Evolutionary conservation across 2,113 vertebrate species (phyloP).

Genomic region (Epinephelus moara): DNA sequence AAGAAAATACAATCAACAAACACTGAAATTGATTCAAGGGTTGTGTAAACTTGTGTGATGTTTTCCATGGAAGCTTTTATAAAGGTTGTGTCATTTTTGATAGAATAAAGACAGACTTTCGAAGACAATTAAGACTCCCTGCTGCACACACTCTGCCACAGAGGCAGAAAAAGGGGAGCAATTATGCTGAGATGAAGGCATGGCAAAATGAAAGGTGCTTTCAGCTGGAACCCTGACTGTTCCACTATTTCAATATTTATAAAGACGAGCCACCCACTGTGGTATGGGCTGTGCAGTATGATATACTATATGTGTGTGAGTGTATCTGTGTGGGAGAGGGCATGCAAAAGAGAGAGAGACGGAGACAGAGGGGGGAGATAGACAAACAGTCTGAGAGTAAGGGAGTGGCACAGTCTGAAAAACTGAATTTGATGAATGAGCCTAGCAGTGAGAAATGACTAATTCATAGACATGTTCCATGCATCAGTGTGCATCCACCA

Average conservation of each 20-base stretch:
- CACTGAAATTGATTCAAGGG: conserved; percentile 13
- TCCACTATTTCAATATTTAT: conserved; percentile 84
- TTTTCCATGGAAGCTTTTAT: conserved; percentile 58
- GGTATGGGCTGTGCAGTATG: conserved; percentile 57
- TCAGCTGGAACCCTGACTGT: conserved; percentile 82
- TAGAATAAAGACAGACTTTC: conserved; percentile 70
- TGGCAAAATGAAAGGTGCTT: conserved; percentile 83
- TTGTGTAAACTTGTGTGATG: conserved; percentile 35
- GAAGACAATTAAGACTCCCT: conserved; percentile 71
- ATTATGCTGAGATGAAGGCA: conserved; percentile 80
- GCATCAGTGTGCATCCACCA: conserved; percentile 68
- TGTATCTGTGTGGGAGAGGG: conserved; percentile 13
- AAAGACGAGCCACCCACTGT: conserved; percentile 76
- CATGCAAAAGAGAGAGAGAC: conserved; percentile 29
- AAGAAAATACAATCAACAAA: conserved; percentile 44
- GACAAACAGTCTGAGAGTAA: conserved; percentile 75
- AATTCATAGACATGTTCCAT: conserved; percentile 78
- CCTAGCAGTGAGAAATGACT: conserved; percentile 75
- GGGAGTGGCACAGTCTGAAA: conserved; percentile 77
- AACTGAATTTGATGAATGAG: conserved; percentile 78
- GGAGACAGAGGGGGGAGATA: conserved; percentile 35
- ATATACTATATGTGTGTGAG: conserved; percentile 27
- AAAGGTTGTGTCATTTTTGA: conserved; percentile 63
- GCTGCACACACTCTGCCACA: conserved; percentile 66
- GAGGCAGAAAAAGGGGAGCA: conserved; percentile 70